Evolutionary conservation across 92 coral and sea anemone species (phyloP).

Genomic region (Parazoanthus swiftii): DNA sequence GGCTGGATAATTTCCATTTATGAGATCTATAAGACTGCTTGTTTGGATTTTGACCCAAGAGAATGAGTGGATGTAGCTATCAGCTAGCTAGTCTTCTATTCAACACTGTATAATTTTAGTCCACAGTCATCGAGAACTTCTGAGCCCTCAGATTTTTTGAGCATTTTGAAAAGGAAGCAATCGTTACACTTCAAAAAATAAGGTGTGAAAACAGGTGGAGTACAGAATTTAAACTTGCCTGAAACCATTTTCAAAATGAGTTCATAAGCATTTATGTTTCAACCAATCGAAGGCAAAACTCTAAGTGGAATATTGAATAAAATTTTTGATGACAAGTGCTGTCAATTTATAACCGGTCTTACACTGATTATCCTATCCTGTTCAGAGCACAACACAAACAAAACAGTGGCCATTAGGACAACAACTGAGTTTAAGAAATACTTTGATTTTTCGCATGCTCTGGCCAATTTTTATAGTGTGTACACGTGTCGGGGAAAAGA

Average conservation of each 20-base stretch:
- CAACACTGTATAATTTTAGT: no score
- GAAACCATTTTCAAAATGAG: neutral
- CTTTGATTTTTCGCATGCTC: neutral
- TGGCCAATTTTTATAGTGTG: neutral
- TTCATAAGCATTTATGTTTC: neutral
- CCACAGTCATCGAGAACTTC: no score
- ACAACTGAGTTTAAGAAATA: neutral
- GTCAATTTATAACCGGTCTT: neutral
- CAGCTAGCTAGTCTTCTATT: no score
- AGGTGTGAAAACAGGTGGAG: neutral
- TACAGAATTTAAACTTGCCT: neutral
- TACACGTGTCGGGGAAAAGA: neutral
- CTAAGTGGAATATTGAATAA: neutral
- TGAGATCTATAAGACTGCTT: no score
- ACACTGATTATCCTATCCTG: neutral
- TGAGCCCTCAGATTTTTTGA: no score
- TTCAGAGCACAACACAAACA: neutral
- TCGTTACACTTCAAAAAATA: no score
- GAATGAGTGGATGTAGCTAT: no score
- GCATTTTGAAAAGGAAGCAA: no score
- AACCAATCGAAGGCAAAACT: neutral
- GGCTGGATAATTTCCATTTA: no score
- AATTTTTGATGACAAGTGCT: neutral
- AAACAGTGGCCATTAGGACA: neutral
- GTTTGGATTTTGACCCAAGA: no score